These are phyloP conservation scores for Tauraco hartlaubi DNA, from an alignment of 2,797 vertebrate species.

Conservation along the genomic window DNA sequence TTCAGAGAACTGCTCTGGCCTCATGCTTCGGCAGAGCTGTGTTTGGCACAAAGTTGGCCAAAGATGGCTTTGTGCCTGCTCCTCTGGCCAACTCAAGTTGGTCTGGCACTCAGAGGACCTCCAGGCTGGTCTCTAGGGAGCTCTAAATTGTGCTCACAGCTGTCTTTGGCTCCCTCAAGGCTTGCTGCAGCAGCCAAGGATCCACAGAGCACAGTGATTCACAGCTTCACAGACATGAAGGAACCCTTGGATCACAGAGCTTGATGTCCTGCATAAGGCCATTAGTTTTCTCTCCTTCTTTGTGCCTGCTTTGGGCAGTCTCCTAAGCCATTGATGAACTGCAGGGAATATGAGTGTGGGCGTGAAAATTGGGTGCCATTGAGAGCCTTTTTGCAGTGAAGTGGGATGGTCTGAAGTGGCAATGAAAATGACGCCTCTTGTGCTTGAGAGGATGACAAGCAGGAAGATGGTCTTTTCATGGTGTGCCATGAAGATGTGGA, in stretches of 20 bases:
- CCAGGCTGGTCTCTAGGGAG: not conserved
- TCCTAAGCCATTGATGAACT: not conserved
- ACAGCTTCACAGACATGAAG: not conserved
- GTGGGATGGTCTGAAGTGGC: not conserved
- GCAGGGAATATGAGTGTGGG: not conserved
- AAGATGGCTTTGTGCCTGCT: not conserved
- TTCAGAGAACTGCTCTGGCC: not conserved
- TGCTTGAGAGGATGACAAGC: not conserved
- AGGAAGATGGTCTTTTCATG: not conserved
- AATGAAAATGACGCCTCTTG: not conserved
- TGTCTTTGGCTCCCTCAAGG: not conserved
- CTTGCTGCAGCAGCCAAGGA: not conserved
- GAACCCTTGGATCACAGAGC: not conserved
- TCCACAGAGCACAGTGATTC: not conserved
- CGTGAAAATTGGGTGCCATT: not conserved
- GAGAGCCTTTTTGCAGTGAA: not conserved
- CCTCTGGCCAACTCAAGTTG: not conserved
- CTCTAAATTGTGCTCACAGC: not conserved
- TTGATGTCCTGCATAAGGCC: not conserved
- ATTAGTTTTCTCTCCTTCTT: not conserved
- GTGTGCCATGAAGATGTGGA: not conserved
- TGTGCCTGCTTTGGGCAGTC: not conserved
- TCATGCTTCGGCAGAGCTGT: not conserved
- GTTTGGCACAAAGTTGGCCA: constrained; percentile 13
- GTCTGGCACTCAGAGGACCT: not conserved